These are phyloP conservation scores for Brachyhypopomus occidentalis DNA, from an alignment of 2,113 vertebrate species.

Conservation along the genomic window DNA sequence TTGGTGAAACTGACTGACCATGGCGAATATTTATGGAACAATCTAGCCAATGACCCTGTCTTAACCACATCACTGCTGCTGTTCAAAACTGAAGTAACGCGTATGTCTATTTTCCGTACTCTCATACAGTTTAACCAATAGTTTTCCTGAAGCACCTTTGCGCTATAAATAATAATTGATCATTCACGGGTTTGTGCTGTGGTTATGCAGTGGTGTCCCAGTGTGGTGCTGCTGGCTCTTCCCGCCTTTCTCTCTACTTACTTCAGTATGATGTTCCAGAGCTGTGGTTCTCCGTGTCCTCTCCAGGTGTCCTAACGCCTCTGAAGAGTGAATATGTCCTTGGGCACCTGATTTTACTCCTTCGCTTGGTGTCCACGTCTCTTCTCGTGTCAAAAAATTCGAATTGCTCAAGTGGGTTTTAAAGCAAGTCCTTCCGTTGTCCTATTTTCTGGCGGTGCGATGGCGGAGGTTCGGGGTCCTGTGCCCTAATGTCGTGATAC, in stretches of 20 bases:
- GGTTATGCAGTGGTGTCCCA: no score
- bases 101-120: no score
- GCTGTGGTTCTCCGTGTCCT: background rate
- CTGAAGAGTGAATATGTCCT: background rate
- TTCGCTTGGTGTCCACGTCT: background rate
- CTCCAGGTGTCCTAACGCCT: background rate
- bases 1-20: background rate
- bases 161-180: no score
- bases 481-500: background rate
- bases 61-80: no score
- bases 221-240: background rate
- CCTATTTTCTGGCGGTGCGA: no score
- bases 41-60: background rate
- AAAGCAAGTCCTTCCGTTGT: no score
- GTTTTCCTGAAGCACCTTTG: no score
- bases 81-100: no score
- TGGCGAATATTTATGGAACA: background rate
- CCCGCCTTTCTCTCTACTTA: background rate
- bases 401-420: background rate
- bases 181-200: no score
- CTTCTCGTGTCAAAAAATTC: background rate
- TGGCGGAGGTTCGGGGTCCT: background rate
- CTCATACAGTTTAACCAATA: background rate
- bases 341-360: background rate
- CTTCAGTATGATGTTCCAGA: conserved; percentile 19